Evolutionary conservation across 2,113 vertebrate genomes (phyloP).

Genomic region (Atractosteus spatula): DNA sequence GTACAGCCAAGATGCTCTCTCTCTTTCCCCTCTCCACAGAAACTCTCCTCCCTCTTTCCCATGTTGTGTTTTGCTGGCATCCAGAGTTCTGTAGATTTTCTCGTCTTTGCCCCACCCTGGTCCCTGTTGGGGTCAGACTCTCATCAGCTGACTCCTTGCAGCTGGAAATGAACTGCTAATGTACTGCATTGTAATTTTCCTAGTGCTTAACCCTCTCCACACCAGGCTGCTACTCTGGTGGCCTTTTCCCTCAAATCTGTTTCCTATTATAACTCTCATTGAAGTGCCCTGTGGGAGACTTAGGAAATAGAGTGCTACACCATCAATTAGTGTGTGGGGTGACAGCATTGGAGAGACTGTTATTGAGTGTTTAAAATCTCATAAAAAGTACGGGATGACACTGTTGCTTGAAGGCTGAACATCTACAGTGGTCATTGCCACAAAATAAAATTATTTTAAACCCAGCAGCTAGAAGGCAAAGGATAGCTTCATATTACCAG

Average conservation of each 20-base stretch:
- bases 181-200: constrained; percentile 8
- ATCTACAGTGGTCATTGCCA: no score
- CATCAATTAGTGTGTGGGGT: background rate
- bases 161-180: constrained; percentile 5
- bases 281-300: constrained; percentile 6
- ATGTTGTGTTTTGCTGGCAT: constrained; percentile 23
- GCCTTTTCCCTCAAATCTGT: constrained; percentile 32
- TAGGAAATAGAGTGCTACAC: constrained; percentile 15
- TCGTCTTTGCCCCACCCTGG: constrained; percentile 23
- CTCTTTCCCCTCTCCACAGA: constrained; percentile 1
- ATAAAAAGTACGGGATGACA: constrained; percentile 9
- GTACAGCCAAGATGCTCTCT: constrained; percentile 34
- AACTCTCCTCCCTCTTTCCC: constrained; percentile 29
- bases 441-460: background rate
- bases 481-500: background rate
- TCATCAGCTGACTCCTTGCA: constrained; percentile 42
- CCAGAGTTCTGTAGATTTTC: constrained; percentile 31
- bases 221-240: background rate
- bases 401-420: background rate
- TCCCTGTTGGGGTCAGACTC: constrained; percentile 29
- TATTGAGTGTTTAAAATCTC: constrained; percentile 10
- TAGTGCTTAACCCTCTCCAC: constrained; percentile 18
- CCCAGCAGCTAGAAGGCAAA: background rate
- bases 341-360: background rate
- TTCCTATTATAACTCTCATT: background rate